A percentile compares a stretch with the other conserved stretches of the same genome.
phyloP scores from a whole-genome alignment of 1,140 invertebrate genomes.

The Agrilus planipennis region DNA sequence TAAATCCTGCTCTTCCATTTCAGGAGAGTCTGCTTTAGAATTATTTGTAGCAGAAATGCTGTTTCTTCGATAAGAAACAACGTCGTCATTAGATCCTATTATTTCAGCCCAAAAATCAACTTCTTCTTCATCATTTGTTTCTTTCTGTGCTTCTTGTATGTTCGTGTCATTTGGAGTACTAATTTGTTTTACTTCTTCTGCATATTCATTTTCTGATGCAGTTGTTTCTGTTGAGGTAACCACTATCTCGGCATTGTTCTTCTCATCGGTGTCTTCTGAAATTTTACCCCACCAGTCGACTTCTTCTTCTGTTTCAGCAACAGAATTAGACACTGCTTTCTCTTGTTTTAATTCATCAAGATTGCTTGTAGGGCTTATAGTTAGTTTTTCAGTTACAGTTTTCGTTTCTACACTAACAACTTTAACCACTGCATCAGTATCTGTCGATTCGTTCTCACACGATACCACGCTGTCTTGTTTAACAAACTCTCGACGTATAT shows the following conservation, averaged over 20 bases:
- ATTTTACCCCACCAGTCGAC: no score
- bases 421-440: slow-evolving; percentile 2
- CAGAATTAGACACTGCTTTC: slow-evolving; percentile 1
- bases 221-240: slow-evolving; percentile 2
- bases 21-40: no score
- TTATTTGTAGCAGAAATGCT: neutral
- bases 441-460: no score
- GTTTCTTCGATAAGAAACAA: neutral
- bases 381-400: neutral
- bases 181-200: slow-evolving; percentile 1
- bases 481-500: no score
- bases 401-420: slow-evolving; percentile 2
- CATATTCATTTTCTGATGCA: slow-evolving; percentile 1
- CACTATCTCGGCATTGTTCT: neutral
- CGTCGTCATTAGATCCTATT: neutral
- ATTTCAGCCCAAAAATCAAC: slow-evolving; percentile 9
- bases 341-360: slow-evolving; percentile 5
- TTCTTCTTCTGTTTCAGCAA: slow-evolving; percentile 7
- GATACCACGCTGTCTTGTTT: no score
- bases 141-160: slow-evolving; percentile 2
- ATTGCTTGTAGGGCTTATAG: neutral
- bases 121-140: slow-evolving; percentile 13
- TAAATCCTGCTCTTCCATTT: no score
- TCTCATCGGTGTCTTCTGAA: neutral
- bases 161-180: neutral